Percentiles rank a stretch among this genome's conserved stretches.
Evolutionary conservation across 2,113 vertebrate genomes (phyloP).

Genomic region (Prolemur simus): DNA sequence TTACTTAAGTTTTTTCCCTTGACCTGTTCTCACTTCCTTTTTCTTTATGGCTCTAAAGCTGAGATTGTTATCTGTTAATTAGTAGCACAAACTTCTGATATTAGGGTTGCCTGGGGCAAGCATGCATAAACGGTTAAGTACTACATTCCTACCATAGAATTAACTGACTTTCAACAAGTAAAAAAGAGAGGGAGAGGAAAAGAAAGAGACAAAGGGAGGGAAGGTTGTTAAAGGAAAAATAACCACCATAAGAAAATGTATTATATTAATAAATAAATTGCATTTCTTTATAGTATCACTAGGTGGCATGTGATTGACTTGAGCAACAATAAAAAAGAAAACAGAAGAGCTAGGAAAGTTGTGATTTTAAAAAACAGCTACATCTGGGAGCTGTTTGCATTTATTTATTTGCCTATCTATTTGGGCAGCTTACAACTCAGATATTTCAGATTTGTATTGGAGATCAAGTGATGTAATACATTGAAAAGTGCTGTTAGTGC

Average conservation of each 20-base stretch:
- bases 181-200: too few species aligned
- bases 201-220: background rate
- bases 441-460: background rate
- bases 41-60: background rate
- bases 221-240: background rate
- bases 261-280: conserved; percentile 37
- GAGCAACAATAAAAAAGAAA: background rate
- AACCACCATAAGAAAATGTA: background rate
- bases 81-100: conserved; percentile 1
- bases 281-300: conserved; percentile 63
- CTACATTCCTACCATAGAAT: background rate
- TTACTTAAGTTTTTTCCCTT: background rate
- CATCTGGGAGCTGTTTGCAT: background rate
- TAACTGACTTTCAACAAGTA: background rate
- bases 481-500: background rate
- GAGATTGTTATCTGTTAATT: conserved; percentile 60
- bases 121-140: background rate
- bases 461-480: background rate
- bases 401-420: background rate
- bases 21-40: background rate
- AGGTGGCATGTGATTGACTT: conserved; percentile 58
- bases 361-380: background rate
- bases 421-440: background rate
- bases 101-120: background rate
- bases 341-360: background rate